Percentiles rank a stretch among this genome's conserved stretches.
Evolutionary conservation across 2,888 invertebrate species (phyloP).

Genomic region (Pristionchus japonicus): DNA sequence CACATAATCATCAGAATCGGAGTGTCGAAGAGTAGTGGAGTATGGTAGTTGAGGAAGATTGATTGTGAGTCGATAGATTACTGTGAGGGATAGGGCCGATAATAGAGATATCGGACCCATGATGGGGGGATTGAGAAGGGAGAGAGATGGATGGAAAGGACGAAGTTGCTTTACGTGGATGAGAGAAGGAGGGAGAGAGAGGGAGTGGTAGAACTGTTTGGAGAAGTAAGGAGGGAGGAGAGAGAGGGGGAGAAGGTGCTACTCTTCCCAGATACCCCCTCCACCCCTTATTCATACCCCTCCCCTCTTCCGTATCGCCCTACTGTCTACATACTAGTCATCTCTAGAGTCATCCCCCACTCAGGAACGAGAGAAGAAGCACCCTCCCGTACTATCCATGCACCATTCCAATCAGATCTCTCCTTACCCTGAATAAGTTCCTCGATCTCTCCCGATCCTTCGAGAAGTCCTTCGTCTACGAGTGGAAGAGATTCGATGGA

Average conservation of each 20-base stretch:
- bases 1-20: conserved; percentile 61
- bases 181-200: not conserved
- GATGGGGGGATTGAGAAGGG: not conserved
- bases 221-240: conserved; percentile 2
- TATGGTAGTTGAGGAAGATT: conserved; percentile 73
- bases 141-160: not conserved
- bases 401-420: not conserved
- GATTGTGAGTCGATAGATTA: conserved; percentile 69
- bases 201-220: conserved; percentile 41
- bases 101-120: conserved; percentile 52
- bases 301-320: not conserved
- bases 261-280: conserved; percentile 3
- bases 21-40: conserved; percentile 62
- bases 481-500: not conserved
- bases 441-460: conserved; percentile 33
- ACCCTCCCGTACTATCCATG: not conserved
- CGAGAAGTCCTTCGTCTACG: not conserved
- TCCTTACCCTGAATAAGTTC: not conserved
- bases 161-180: not conserved
- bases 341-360: not conserved
- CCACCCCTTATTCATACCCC: conserved; percentile 1
- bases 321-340: conserved; percentile 13
- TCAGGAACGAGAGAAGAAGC: not conserved
- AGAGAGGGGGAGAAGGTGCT: not conserved
- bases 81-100: conserved; percentile 62